Percentiles rank a stretch among this genome's conserved stretches.
Evolutionary conservation across 2,113 vertebrate genomes (phyloP).

Genomic region (Semnornis frantzii): DNA sequence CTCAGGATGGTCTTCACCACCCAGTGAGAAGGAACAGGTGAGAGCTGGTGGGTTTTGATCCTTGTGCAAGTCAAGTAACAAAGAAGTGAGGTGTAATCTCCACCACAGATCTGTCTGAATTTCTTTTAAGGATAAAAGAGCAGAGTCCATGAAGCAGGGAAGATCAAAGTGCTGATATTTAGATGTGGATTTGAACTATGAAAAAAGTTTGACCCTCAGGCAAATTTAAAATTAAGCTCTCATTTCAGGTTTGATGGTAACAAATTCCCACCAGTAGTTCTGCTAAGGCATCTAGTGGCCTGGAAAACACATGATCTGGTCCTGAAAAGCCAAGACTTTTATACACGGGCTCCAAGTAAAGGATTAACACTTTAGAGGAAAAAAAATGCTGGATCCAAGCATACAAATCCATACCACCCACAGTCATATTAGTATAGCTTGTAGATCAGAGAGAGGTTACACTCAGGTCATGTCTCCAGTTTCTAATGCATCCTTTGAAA

Average conservation of each 20-base stretch:
- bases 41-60: background rate
- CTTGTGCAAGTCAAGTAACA: background rate
- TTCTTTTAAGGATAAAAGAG: background rate
- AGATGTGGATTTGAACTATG: background rate
- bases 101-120: background rate
- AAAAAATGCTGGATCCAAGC: background rate
- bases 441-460: background rate
- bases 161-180: constrained; percentile 37
- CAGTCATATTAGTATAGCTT: background rate
- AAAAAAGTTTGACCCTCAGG: constrained; percentile 1
- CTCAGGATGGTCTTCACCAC: background rate
- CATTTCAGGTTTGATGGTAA: background rate
- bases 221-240: constrained; percentile 31
- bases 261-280: constrained; percentile 39
- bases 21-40: fast-evolving
- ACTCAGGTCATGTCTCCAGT: background rate
- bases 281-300: background rate
- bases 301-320: background rate
- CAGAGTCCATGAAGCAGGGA: background rate
- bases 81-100: background rate
- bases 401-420: background rate
- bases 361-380: background rate
- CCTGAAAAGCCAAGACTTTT: constrained; percentile 10
- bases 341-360: background rate
- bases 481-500: background rate